Conservation (phyloP, 2,888 invertebrate species). For the Timandra comae region DNA sequence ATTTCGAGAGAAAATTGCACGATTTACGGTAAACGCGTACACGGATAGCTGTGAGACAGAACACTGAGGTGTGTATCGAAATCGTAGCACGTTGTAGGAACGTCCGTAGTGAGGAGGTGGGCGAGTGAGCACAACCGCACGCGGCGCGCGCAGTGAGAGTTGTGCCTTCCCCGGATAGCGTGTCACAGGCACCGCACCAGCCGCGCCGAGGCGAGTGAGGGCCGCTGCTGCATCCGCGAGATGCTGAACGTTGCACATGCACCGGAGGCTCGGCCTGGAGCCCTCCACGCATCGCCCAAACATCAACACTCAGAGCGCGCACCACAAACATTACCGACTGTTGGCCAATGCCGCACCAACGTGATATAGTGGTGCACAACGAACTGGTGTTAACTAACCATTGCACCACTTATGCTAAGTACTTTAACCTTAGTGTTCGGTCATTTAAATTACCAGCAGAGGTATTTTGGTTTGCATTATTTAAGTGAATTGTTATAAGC, state of each 20-base stretch:
- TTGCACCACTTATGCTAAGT: constrained; percentile 5
- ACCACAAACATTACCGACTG: constrained; percentile 5
- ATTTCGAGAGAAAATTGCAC: constrained; percentile 61
- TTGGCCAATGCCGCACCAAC: constrained; percentile 15
- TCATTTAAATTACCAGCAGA: constrained; percentile 1
- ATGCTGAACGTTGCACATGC: constrained; percentile 47
- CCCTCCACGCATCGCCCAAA: constrained; percentile 11
- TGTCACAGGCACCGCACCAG: constrained; percentile 34
- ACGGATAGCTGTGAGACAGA: constrained; percentile 49
- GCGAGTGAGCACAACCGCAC: constrained; percentile 57
- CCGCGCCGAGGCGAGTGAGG: constrained; percentile 28
- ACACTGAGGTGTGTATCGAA: constrained; percentile 49
- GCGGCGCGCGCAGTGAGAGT: constrained; percentile 74
- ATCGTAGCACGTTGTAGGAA: constrained; percentile 31
- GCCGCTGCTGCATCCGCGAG: constrained; percentile 47
- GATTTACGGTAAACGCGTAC: constrained; percentile 53
- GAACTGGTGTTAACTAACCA: constrained; percentile 19
- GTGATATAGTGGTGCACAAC: constrained; percentile 23
- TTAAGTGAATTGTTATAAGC: no score
- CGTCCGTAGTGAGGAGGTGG: constrained; percentile 44
- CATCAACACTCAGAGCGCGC: constrained; percentile 5
- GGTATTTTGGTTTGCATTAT: no score
- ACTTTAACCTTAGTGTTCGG: constrained; percentile 10
- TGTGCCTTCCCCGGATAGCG: constrained; percentile 47
- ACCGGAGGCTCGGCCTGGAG: constrained; percentile 22